Percentiles rank a stretch among this genome's conserved stretches.
phyloP scores from a whole-genome alignment of 2,888 invertebrate genomes.

The Deilephila porcellus region DNA sequence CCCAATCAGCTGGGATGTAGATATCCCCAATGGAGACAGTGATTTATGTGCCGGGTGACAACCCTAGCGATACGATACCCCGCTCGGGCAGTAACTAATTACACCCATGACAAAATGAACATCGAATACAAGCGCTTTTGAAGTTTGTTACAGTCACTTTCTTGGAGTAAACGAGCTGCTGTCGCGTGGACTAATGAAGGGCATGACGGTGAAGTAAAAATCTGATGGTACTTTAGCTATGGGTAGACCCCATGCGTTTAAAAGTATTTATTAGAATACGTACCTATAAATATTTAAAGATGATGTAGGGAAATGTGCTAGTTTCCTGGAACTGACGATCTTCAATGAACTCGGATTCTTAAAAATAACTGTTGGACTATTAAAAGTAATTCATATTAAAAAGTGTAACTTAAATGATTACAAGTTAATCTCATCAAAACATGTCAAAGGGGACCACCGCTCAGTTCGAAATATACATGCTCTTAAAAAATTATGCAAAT shows the following conservation, averaged over 20 bases:
- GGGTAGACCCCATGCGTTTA: too few species aligned
- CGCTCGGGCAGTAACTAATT: constrained; percentile 14
- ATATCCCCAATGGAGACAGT: constrained; percentile 47
- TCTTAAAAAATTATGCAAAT: neutral
- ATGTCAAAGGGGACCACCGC: neutral
- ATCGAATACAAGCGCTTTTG: neutral
- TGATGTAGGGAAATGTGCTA: too few species aligned
- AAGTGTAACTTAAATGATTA: too few species aligned
- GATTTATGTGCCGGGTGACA: constrained; percentile 49
- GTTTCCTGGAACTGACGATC: too few species aligned
- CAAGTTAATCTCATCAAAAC: neutral
- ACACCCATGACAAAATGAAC: constrained; percentile 10
- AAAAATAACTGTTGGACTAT: too few species aligned
- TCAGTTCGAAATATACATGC: neutral
- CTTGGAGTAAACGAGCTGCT: neutral
- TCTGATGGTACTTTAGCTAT: neutral
- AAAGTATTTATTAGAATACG: too few species aligned
- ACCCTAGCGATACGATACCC: constrained; percentile 11
- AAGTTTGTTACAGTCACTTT: neutral
- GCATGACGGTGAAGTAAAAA: neutral
- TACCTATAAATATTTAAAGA: too few species aligned
- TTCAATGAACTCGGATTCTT: too few species aligned
- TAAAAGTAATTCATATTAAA: too few species aligned
- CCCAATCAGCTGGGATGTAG: constrained; percentile 39
- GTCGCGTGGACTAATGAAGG: neutral